A percentile compares a stretch with the other conserved stretches of the same genome.
Evolutionary conservation across 2,797 vertebrate species (phyloP).

Genomic region (Benthosema pterotum): DNA sequence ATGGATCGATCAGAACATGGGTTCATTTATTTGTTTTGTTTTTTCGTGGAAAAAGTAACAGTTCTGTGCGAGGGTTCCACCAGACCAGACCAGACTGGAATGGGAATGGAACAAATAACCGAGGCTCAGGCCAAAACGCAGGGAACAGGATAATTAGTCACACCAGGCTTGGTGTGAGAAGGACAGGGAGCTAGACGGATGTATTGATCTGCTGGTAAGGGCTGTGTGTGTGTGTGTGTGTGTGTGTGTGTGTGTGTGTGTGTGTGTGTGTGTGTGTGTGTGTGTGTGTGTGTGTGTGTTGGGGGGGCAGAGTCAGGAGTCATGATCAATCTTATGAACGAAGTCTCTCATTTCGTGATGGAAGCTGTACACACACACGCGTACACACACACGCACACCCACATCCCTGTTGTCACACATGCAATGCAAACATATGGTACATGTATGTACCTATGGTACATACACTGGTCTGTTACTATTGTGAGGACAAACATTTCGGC

Average conservation of each 20-base stretch:
- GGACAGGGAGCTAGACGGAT: conserved; percentile 77
- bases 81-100: no score
- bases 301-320: conserved; percentile 69
- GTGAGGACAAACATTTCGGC: no score
- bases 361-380: conserved; percentile 54
- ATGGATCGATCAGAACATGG: no score
- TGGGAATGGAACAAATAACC: conserved; percentile 53
- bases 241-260: no score
- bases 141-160: conserved; percentile 80
- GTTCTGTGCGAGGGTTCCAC: no score
- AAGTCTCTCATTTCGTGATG: conserved; percentile 74
- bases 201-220: conserved; percentile 70
- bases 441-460: conserved; percentile 62
- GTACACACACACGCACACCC: conserved; percentile 56
- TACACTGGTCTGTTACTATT: conserved; percentile 13
- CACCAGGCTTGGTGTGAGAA: conserved; percentile 64
- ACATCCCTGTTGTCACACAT: no score
- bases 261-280: no score
- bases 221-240: no score
- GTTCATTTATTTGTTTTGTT: no score
- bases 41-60: no score
- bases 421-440: conserved; percentile 14
- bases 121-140: conserved; percentile 67
- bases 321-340: conserved; percentile 77
- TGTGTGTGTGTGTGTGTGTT: no score